Evolutionary conservation across 2,888 invertebrate genomes (phyloP).

Genomic region (Steromphala cineraria): DNA sequence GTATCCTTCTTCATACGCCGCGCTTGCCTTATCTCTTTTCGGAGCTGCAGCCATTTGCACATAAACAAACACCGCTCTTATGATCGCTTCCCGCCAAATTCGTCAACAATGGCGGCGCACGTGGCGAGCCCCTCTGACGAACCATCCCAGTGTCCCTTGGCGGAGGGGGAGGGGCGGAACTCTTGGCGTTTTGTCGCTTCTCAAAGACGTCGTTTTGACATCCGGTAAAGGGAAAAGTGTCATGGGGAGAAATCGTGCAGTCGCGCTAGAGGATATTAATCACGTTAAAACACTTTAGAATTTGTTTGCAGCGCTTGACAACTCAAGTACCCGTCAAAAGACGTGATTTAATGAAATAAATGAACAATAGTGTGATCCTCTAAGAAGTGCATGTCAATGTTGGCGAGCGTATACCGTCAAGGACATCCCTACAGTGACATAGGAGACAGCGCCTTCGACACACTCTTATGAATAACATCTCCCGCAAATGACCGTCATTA

Average conservation of each 20-base stretch:
- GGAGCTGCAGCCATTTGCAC: slow-evolving; percentile 31
- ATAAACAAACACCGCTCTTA: slow-evolving; percentile 32
- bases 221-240: neutral
- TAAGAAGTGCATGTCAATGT: neutral
- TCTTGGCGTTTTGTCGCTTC: slow-evolving; percentile 10
- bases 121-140: neutral
- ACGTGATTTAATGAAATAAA: slow-evolving; percentile 15
- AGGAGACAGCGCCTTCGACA: neutral
- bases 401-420: neutral
- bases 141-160: neutral
- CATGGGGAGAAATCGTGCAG: neutral
- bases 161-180: neutral
- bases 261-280: slow-evolving; percentile 14
- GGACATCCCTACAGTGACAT: neutral
- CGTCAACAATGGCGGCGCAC: slow-evolving; percentile 5
- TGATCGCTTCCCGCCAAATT: neutral
- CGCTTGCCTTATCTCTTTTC: slow-evolving; percentile 21
- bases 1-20: slow-evolving; percentile 8
- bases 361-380: slow-evolving; percentile 3
- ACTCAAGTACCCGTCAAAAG: slow-evolving; percentile 11
- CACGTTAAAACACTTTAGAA: slow-evolving; percentile 10
- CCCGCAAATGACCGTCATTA: neutral
- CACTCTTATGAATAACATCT: slow-evolving; percentile 12
- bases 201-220: slow-evolving; percentile 1
- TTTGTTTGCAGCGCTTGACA: slow-evolving; percentile 9